Conservation (phyloP, 2,888 invertebrate genomes). For the Ceriagrion tenellum region DNA sequence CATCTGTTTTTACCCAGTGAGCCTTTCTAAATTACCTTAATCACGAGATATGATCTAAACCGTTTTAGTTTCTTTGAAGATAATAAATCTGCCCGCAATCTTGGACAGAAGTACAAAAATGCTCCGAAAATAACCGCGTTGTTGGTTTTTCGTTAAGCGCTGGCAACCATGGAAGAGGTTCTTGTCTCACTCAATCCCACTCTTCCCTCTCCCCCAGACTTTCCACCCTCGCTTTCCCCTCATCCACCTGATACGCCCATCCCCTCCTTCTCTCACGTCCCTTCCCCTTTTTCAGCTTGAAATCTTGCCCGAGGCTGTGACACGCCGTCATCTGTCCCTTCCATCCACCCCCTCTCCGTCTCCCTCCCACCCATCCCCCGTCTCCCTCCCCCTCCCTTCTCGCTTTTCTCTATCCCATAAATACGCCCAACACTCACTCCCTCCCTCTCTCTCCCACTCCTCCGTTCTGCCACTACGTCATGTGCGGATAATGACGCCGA, state of each 20-base stretch:
- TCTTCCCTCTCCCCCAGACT: neutral
- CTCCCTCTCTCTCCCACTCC: neutral
- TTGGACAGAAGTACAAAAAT: neutral
- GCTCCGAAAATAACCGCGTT: neutral
- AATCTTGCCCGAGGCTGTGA: slow-evolving; percentile 29
- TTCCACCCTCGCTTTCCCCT: neutral
- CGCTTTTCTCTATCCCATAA: neutral
- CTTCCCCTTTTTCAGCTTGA: neutral
- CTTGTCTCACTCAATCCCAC: neutral
- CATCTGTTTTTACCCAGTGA: no score
- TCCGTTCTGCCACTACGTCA: neutral
- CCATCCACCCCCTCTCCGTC: neutral
- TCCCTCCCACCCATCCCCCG: neutral
- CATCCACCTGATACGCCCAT: neutral
- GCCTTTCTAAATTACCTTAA: no score
- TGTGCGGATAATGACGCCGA: slow-evolving; percentile 15
- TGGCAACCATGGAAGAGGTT: neutral
- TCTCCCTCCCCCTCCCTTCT: neutral
- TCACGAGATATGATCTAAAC: no score
- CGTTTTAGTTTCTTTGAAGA: neutral
- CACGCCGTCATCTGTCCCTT: neutral
- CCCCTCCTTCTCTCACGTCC: neutral
- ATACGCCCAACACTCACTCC: neutral
- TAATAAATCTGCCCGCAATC: neutral
- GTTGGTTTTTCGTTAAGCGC: neutral